Conservation (phyloP, 2,113 vertebrate genomes). For the Syrrhaptes paradoxus region DNA sequence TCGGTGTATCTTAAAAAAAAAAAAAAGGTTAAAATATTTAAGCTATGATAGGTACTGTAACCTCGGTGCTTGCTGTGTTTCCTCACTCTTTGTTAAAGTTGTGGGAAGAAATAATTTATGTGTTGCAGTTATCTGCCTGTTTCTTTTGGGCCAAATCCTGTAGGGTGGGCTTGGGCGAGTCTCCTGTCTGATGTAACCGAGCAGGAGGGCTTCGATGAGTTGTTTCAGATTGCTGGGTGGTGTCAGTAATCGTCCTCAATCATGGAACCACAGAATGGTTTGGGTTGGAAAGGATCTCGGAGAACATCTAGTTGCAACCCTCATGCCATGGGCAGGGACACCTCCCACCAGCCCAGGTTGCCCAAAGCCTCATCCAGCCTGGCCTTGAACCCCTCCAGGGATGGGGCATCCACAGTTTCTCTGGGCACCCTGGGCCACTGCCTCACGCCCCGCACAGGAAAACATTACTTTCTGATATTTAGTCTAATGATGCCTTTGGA, state of each 20-base stretch:
- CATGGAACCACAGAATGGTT: no score
- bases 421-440: no score
- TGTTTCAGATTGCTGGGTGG: neutral
- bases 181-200: neutral
- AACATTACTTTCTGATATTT: no score
- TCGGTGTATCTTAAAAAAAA: neutral
- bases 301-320: no score
- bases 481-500: no score
- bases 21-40: neutral
- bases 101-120: neutral
- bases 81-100: neutral
- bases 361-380: no score
- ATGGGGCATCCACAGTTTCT: no score
- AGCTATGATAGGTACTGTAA: neutral
- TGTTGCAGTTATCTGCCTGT: neutral
- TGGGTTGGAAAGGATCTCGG: no score
- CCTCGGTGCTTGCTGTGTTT: neutral
- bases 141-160: neutral
- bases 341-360: no score
- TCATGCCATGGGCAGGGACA: no score
- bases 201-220: neutral
- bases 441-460: no score
- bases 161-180: accelerated
- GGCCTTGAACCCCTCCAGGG: no score
- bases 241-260: neutral